Evolutionary conservation across 2,113 vertebrate species (phyloP).

Genomic region (Macquaria ambigua): DNA sequence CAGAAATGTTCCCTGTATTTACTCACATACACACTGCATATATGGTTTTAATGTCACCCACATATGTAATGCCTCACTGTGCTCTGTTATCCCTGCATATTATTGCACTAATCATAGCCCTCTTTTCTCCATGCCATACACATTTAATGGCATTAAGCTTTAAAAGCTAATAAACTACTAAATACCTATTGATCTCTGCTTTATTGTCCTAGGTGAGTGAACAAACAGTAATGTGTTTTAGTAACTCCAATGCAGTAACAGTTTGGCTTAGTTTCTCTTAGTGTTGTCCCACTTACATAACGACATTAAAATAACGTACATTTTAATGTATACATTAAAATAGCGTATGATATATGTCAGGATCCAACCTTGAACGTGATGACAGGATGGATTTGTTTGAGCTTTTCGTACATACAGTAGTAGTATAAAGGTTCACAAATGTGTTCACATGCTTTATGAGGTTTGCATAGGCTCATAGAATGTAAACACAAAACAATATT

Average conservation of each 20-base stretch:
- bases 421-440: neutral
- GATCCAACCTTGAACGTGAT: neutral
- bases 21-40: neutral
- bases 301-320: neutral
- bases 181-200: neutral
- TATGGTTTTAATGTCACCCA: neutral
- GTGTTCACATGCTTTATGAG: neutral
- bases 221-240: neutral
- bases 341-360: neutral
- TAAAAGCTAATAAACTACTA: neutral
- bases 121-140: neutral
- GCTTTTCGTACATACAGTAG: neutral
- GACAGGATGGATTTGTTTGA: constrained; percentile 10
- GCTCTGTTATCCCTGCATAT: neutral
- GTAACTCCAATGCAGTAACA: neutral
- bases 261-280: neutral
- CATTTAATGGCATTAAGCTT: neutral
- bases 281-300: neutral
- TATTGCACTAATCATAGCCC: neutral
- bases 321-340: neutral
- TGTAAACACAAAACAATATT: neutral
- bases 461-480: neutral
- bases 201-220: neutral
- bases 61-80: neutral
- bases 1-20: neutral